Base-by-base conservation (phyloP, 2,797 vertebrate species). In the Clangula hyemalis region DNA sequence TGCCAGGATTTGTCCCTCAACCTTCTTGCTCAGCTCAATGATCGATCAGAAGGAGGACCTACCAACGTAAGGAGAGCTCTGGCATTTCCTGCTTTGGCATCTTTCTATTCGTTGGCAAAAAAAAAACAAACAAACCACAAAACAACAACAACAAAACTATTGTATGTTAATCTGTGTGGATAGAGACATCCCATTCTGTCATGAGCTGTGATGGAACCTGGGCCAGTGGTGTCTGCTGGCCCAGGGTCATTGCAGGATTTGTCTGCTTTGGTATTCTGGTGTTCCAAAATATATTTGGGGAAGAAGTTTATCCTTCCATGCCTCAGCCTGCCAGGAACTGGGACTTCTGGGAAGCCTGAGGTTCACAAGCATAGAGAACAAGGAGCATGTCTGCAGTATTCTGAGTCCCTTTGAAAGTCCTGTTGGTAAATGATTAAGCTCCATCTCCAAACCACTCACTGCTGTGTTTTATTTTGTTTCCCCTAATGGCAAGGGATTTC, bases 1-100 rank as follows among this genome's bases (percentile, higher is more conserved):
- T 99, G 99, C 97, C 99, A 99, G 34, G 98, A 99, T 93, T 98
- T 99, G 96, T 98, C 98, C 87, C 99, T 99, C 97, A 98, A 98
- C 94, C 98, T 99, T 64, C 98, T 99, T 22, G 98, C 98, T 94
- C 99, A 98, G 57, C 96, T 99, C 49, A 98, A 96, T 6, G 99
- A 99, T 92, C 98, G 98, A 76, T 92, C 97, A 0, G 98, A 99
- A 73, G 98, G 98, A 49, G 97, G 98, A 84, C 98, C 98, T 62
- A 99, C 99, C 91, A 99, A 99, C 0, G 99, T 99, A 98, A 36
- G 98, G 92, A 66, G 47, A 91, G 39, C 66, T 85, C 87, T 87
- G 41, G 6, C 16, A 0, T 53, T 21, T 64, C 22, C 57, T 66
- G 61, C 36, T 94, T 83, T 64, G 10, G 72, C 17, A n/a, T 71